A percentile compares a stretch with the other conserved stretches of the same genome.
Evolutionary conservation across 2,113 vertebrate genomes (phyloP).

Genomic region (Austrofundulus limnaeus): DNA sequence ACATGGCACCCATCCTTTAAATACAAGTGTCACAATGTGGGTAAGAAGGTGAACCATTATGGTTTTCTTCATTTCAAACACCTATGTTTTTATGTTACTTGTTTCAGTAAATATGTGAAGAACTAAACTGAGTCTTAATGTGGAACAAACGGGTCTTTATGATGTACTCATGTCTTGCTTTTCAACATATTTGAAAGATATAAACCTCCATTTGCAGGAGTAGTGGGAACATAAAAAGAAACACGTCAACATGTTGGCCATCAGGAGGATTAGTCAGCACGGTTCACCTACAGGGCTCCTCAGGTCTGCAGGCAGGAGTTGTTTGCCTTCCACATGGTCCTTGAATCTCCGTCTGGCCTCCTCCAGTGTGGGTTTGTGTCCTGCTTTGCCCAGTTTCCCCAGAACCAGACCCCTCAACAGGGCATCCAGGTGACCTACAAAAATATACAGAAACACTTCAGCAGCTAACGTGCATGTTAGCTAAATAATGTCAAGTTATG

Average conservation of each 20-base stretch:
- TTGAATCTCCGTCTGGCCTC: constrained; percentile 94
- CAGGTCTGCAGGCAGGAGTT: constrained; percentile 89
- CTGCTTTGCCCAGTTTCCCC: constrained; percentile 94
- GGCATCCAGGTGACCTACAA: constrained; percentile 90
- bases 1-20: too few relatives aligned
- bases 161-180: too few relatives aligned
- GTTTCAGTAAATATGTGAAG: too few relatives aligned
- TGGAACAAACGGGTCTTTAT: too few relatives aligned
- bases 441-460: not conserved
- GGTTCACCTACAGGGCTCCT: constrained; percentile 86
- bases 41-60: too few relatives aligned
- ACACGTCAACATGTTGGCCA: not conserved
- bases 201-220: too few relatives aligned
- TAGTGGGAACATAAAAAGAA: not conserved
- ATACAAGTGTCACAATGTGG: too few relatives aligned
- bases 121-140: too few relatives aligned
- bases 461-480: not conserved
- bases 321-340: constrained; percentile 93
- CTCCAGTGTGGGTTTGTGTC: constrained; percentile 93
- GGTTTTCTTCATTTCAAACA: too few relatives aligned
- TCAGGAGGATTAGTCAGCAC: not conserved
- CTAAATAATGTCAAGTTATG: too few relatives aligned
- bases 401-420: constrained; percentile 91
- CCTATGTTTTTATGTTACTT: too few relatives aligned
- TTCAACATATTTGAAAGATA: not conserved